Conservation (phyloP, 1,140 invertebrate species). For the Drosophila tani region DNA sequence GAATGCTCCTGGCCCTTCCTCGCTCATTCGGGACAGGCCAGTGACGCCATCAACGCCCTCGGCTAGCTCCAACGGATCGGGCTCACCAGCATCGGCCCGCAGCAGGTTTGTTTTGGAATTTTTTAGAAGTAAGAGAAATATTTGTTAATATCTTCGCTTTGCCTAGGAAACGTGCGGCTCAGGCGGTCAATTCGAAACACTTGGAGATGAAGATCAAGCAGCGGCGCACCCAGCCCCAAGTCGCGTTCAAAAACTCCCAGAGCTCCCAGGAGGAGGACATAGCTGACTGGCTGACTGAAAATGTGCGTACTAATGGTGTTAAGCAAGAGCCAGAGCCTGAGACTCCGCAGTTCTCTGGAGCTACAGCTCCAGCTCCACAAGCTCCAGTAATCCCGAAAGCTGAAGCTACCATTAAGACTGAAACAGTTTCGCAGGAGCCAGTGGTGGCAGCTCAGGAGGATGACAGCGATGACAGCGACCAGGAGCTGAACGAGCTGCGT, state of each 20-base stretch:
- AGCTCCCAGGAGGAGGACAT: conserved; percentile 57
- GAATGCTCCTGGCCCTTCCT: background rate
- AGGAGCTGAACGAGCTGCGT: conserved; percentile 4
- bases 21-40: background rate
- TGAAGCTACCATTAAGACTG: background rate
- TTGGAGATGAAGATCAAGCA: conserved; percentile 42
- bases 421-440: background rate
- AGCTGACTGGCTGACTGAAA: background rate
- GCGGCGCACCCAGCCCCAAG: conserved; percentile 21
- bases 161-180: conserved; percentile 40
- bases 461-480: conserved; percentile 9
- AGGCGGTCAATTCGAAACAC: conserved; percentile 28
- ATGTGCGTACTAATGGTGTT: background rate
- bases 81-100: conserved; percentile 8
- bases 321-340: background rate
- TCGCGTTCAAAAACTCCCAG: conserved; percentile 60
- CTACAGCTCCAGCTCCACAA: no score
- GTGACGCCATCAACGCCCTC: background rate
- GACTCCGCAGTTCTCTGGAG: background rate
- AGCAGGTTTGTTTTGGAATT: conserved; percentile 25
- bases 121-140: background rate
- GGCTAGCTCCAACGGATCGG: background rate
- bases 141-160: background rate
- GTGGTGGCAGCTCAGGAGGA: no score
- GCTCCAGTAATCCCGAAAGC: background rate